phyloP scores from a whole-genome alignment of 2,888 invertebrate species.

The Euzophera pinguis region DNA sequence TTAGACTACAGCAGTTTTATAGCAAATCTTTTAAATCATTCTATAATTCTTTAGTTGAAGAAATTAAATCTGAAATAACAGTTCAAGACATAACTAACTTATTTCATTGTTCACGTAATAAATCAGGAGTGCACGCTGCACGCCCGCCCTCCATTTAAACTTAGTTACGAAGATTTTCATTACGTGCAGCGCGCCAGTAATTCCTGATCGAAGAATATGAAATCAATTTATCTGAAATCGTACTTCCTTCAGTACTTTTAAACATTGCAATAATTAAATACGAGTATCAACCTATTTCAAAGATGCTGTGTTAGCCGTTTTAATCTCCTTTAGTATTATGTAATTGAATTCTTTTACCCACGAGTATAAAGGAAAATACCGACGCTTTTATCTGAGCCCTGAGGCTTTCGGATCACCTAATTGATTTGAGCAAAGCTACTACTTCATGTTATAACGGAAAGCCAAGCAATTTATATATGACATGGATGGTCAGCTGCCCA shows the following conservation, averaged over 20 bases:
- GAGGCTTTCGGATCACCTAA: slow-evolving; percentile 61
- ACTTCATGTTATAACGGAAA: slow-evolving; percentile 40
- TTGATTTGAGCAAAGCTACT: slow-evolving; percentile 56
- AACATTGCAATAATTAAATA: slow-evolving; percentile 62
- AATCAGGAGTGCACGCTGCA: slow-evolving; percentile 1
- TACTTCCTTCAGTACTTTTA: slow-evolving; percentile 13
- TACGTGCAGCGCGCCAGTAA: slow-evolving; percentile 5
- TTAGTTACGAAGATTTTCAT: slow-evolving; percentile 6
- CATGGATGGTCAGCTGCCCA: slow-evolving; percentile 15
- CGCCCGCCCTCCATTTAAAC: background rate
- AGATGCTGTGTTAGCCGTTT: slow-evolving; percentile 68
- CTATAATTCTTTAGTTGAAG: background rate
- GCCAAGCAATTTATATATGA: slow-evolving; percentile 19
- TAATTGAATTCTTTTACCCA: slow-evolving; percentile 75
- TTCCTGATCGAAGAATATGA: slow-evolving; percentile 31
- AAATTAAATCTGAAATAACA: background rate
- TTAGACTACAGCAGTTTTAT: too few species aligned
- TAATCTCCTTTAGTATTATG: slow-evolving; percentile 69
- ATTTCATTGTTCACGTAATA: slow-evolving; percentile 5
- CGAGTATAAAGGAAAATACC: slow-evolving; percentile 65
- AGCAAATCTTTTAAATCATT: background rate
- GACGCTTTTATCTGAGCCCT: slow-evolving; percentile 60
- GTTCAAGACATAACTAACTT: background rate
- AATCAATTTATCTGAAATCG: slow-evolving; percentile 33
- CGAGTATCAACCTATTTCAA: slow-evolving; percentile 52